Conservation (phyloP, 2,888 invertebrate genomes). For the Torymus tubicola region DNA sequence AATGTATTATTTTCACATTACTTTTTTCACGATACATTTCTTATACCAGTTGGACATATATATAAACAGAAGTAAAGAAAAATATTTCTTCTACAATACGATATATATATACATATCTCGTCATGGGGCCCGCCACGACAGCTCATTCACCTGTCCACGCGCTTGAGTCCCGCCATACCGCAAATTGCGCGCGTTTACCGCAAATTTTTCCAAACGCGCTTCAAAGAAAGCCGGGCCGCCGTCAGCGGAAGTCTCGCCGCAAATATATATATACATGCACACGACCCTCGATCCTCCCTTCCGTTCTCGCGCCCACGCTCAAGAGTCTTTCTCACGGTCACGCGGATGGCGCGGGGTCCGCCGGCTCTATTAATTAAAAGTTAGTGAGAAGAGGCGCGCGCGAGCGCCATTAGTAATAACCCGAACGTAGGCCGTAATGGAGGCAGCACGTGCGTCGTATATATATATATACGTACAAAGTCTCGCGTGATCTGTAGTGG, state of each 20-base stretch:
- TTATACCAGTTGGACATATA: too few species aligned
- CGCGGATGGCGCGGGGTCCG: background rate
- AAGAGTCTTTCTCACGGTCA: constrained; percentile 50
- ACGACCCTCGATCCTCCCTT: background rate
- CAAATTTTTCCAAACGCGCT: too few species aligned
- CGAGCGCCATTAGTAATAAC: constrained; percentile 39
- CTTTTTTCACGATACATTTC: too few species aligned
- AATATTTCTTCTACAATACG: too few species aligned
- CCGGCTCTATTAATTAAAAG: constrained; percentile 50
- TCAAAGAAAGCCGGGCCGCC: background rate
- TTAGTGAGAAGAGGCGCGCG: constrained; percentile 19
- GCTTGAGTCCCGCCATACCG: background rate
- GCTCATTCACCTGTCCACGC: too few species aligned
- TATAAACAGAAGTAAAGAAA: too few species aligned
- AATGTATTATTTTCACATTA: too few species aligned
- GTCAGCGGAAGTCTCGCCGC: constrained; percentile 11
- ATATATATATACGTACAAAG: constrained; percentile 9
- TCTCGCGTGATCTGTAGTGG: background rate
- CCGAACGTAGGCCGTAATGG: constrained; percentile 58
- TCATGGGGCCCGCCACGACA: too few species aligned
- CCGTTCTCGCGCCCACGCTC: constrained; percentile 2
- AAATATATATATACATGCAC: background rate
- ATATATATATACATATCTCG: too few species aligned
- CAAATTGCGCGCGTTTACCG: background rate
- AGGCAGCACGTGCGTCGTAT: constrained; percentile 63